phyloP scores from a whole-genome alignment of 2,113 vertebrate species.

The Perca schrenkii region DNA sequence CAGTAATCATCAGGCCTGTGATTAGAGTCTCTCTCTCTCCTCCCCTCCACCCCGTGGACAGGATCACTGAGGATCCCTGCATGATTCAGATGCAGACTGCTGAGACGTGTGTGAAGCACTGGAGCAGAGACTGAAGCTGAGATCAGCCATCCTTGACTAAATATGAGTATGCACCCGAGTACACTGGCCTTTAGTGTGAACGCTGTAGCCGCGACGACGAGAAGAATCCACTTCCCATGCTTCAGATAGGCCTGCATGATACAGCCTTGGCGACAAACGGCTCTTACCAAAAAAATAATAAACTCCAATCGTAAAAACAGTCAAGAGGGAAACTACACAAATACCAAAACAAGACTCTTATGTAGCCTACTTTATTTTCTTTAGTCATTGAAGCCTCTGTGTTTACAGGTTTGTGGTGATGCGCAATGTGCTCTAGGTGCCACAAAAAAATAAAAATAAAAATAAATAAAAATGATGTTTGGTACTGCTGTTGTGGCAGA shows the following conservation, averaged over 20 bases:
- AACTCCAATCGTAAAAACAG: too few species aligned
- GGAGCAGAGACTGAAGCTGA: slow-evolving; percentile 20
- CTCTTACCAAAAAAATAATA: not conserved
- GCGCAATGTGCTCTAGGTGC: too few species aligned
- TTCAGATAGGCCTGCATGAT: not conserved
- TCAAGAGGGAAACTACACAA: not conserved
- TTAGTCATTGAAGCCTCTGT: too few species aligned
- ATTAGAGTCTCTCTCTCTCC: slow-evolving; percentile 7
- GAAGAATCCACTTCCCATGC: not conserved
- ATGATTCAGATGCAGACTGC: slow-evolving; percentile 22
- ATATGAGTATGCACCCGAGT: slow-evolving; percentile 6
- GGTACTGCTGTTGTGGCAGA: too few species aligned
- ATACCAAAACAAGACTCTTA: not conserved
- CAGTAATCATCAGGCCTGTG: slow-evolving; percentile 9
- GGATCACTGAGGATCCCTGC: slow-evolving; percentile 35
- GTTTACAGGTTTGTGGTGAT: too few species aligned
- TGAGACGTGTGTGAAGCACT: slow-evolving; percentile 32
- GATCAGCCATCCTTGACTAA: slow-evolving; percentile 43
- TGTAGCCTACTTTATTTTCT: too few species aligned
- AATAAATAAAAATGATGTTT: too few species aligned
- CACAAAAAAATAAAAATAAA: too few species aligned
- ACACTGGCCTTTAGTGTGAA: slow-evolving; percentile 21
- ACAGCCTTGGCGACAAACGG: slow-evolving; percentile 1
- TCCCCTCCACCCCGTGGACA: not conserved
- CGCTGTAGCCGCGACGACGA: not conserved